Base-by-base conservation (phyloP, 1,140 invertebrate species). In the Melanaphis sacchari region DNA sequence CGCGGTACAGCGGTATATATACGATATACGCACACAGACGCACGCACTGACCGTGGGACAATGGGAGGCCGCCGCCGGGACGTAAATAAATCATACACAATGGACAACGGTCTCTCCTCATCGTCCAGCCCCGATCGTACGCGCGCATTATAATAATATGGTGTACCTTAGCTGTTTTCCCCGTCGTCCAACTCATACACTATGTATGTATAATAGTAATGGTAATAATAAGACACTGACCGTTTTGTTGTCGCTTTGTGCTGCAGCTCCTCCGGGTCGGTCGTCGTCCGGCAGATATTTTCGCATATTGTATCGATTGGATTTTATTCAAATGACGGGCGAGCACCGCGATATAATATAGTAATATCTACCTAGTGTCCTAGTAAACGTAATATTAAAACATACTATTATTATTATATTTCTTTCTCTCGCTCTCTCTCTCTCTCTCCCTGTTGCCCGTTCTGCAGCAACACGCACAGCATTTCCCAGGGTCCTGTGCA, bases 51-150 rank as follows among this genome's bases (percentile, higher is more conserved):
- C 91, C 91, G 91, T 92, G 91, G 91, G 91, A 92, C 91, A 92
- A 92, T 82, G 66, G 76, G 31, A 26, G 91, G 31, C 66, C 59
- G 38, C 59, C 40, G 90, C 11, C 91, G n/a, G 91, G 43, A 92
- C 76, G 91, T 46, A 81, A 84, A 92, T 92, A 92, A 92, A 92
- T 92, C 91, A 92, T 92, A 49, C 43, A 92, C 91, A 92, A 92
- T 92, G 41, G 91, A 81, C 66, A 76, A 76, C 54, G 43, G 40
- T 31, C 59, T 82, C 40, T 82, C 54, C 40, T 92, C 52, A 31
- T 36, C 90, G 54, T 91, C 90, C 89, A 82, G 41, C 66, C 43
- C 66, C 41, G n/a, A 52, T 31, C 43, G n/a, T 26, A 89, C 18
- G 26, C 84, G 22, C 9, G 38, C 52, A 40, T 46, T 49, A 89